A percentile compares a stretch with the other conserved stretches of the same genome.
These are phyloP conservation scores for Hydrotaea cyrtoneurina DNA, from an alignment of 2,888 invertebrate genomes.

Conservation along the genomic window DNA sequence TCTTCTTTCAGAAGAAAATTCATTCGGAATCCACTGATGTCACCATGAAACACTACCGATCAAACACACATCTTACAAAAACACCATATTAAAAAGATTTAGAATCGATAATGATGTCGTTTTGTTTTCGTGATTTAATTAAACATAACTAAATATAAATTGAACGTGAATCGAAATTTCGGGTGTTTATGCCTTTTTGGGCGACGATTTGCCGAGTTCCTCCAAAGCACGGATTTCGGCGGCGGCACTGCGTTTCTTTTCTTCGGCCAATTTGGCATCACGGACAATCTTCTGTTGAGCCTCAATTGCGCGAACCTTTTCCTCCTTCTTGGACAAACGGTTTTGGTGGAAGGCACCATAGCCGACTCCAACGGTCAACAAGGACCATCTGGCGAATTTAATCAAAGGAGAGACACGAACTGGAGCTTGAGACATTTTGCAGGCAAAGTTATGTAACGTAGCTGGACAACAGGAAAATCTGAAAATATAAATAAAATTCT, in stretches of 20 bases:
- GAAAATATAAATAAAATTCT: slow-evolving; percentile 52
- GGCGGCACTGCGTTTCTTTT: slow-evolving; percentile 85
- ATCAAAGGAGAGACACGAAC: slow-evolving; percentile 91
- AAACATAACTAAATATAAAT: slow-evolving; percentile 53
- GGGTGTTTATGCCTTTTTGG: slow-evolving; percentile 61
- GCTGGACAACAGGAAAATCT: slow-evolving; percentile 67
- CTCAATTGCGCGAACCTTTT: slow-evolving; percentile 85
- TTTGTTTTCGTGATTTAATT: slow-evolving; percentile 48
- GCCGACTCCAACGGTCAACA: slow-evolving; percentile 86
- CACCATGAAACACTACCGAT: slow-evolving; percentile 14
- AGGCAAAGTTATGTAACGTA: slow-evolving; percentile 75
- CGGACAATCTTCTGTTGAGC: slow-evolving; percentile 85
- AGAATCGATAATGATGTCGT: slow-evolving; percentile 41
- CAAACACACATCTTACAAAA: neutral
- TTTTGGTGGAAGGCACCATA: slow-evolving; percentile 89
- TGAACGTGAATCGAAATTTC: slow-evolving; percentile 42
- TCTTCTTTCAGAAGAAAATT: slow-evolving; percentile 29
- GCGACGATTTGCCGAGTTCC: slow-evolving; percentile 72
- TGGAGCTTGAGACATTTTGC: slow-evolving; percentile 82
- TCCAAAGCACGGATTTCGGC: slow-evolving; percentile 76
- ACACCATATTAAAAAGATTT: slow-evolving; percentile 27
- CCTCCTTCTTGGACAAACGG: slow-evolving; percentile 86
- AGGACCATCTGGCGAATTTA: slow-evolving; percentile 91
- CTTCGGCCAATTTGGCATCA: slow-evolving; percentile 87
- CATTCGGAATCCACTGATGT: neutral